Evolutionary conservation across 2,888 invertebrate genomes (phyloP).

Genomic region (Chymomyza procnemis): DNA sequence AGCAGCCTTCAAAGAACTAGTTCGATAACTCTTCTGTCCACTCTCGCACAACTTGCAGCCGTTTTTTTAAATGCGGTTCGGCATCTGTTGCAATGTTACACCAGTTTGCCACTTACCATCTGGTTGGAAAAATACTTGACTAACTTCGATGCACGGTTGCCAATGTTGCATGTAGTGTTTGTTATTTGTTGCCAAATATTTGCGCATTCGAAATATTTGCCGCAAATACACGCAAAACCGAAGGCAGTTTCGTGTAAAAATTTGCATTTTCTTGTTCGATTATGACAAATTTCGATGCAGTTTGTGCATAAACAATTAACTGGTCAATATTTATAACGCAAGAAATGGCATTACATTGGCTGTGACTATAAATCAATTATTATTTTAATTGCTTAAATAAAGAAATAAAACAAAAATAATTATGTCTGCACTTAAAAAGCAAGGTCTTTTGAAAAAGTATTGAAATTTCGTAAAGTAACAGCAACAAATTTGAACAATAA

Average conservation of each 20-base stretch:
- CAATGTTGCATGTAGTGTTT: not conserved
- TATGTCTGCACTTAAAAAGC: not conserved
- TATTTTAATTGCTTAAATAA: not conserved
- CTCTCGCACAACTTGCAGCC: not conserved
- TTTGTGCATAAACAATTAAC: not conserved
- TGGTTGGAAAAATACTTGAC: not conserved
- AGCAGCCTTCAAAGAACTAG: too few relatives aligned
- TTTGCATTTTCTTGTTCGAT: too few relatives aligned
- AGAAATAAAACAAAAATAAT: not conserved
- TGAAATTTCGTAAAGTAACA: not conserved
- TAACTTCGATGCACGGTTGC: not conserved
- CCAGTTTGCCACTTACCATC: not conserved
- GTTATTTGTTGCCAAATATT: slow-evolving; percentile 58
- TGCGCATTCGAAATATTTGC: slow-evolving; percentile 52
- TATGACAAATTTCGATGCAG: not conserved
- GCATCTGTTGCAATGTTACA: not conserved
- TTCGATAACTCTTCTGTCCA: too few relatives aligned
- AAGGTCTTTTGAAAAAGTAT: not conserved
- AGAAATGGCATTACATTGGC: not conserved
- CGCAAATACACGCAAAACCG: slow-evolving; percentile 9
- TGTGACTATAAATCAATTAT: not conserved
- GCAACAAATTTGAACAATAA: not conserved
- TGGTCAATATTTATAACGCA: not conserved
- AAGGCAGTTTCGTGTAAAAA: not conserved
- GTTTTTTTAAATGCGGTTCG: not conserved